These are phyloP conservation scores for Eolophus roseicapilla DNA, from an alignment of 2,113 vertebrate species.

Conservation along the genomic window DNA sequence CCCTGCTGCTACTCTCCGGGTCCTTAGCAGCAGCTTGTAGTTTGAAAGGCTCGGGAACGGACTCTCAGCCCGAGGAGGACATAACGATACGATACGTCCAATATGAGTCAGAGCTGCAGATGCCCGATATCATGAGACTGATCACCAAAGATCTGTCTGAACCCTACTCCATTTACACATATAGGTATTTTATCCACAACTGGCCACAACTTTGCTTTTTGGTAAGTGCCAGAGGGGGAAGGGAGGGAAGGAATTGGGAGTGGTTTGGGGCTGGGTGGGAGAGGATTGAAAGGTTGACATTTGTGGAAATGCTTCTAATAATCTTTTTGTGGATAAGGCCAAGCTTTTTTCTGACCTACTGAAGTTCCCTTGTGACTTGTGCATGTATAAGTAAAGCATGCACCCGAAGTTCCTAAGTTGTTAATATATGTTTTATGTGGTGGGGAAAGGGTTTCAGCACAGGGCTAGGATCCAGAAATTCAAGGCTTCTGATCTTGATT, in stretches of 20 bases:
- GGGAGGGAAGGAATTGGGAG: slow-evolving; percentile 20
- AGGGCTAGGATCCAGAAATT: not conserved
- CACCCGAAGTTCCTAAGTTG: not conserved
- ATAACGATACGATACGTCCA: slow-evolving; percentile 93
- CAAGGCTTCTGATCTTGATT: not conserved
- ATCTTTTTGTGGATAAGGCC: not conserved
- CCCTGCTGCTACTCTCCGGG: slow-evolving; percentile 72
- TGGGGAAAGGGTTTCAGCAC: not conserved
- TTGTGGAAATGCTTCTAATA: not conserved
- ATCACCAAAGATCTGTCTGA: slow-evolving; percentile 99
- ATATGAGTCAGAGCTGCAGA: slow-evolving; percentile 98
- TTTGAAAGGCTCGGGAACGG: slow-evolving; percentile 73
- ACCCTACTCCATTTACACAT: slow-evolving; percentile 99
- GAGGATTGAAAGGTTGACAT: not conserved
- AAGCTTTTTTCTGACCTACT: not conserved
- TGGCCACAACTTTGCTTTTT: slow-evolving; percentile 99
- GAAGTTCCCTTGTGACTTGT: not conserved
- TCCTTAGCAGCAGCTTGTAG: slow-evolving; percentile 74
- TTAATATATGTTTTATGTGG: not conserved
- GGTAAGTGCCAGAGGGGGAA: slow-evolving; percentile 83
- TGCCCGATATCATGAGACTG: slow-evolving; percentile 99
- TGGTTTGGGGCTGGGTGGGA: slow-evolving; percentile 20
- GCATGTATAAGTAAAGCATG: not conserved
- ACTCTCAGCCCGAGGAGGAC: slow-evolving; percentile 78
- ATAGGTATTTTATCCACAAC: slow-evolving; percentile 99